A percentile compares a stretch with the other conserved stretches of the same genome.
These are phyloP conservation scores for Lymantria monacha DNA, from an alignment of 2,888 invertebrate genomes.

Conservation along the genomic window DNA sequence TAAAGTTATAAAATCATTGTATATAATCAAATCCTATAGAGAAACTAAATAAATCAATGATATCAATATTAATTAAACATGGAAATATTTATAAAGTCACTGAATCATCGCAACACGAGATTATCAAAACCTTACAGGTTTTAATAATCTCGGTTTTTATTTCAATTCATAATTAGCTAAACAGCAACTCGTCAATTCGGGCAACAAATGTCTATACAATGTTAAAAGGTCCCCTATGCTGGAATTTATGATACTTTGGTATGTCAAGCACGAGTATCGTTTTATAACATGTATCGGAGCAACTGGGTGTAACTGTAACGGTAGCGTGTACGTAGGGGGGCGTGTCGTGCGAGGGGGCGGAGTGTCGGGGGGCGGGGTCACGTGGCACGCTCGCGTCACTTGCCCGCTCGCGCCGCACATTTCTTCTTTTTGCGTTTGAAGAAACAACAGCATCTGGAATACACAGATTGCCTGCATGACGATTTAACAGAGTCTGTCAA, in stretches of 20 bases:
- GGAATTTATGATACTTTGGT: background rate
- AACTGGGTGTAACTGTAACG: constrained; percentile 24
- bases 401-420: constrained; percentile 91
- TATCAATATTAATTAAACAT: too few relatives aligned
- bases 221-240: background rate
- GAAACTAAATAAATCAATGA: too few relatives aligned
- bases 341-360: constrained; percentile 4
- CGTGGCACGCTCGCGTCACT: constrained; percentile 87
- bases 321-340: constrained; percentile 4
- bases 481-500: constrained; percentile 77
- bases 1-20: too few relatives aligned
- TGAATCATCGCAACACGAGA: too few relatives aligned
- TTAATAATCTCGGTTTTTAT: too few relatives aligned
- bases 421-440: constrained; percentile 99
- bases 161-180: too few relatives aligned
- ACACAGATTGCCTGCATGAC: constrained; percentile 80
- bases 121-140: too few relatives aligned
- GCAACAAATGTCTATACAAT: too few relatives aligned
- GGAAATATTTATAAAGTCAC: too few relatives aligned
- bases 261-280: background rate
- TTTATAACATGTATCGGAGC: constrained; percentile 14
- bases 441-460: constrained; percentile 98
- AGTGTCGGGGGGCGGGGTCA: constrained; percentile 40
- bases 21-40: too few relatives aligned
- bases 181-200: too few relatives aligned